A percentile compares a stretch with the other conserved stretches of the same genome.
phyloP scores from a whole-genome alignment of 2,888 invertebrate species.

The Poecilobothrus nobilitatus region DNA sequence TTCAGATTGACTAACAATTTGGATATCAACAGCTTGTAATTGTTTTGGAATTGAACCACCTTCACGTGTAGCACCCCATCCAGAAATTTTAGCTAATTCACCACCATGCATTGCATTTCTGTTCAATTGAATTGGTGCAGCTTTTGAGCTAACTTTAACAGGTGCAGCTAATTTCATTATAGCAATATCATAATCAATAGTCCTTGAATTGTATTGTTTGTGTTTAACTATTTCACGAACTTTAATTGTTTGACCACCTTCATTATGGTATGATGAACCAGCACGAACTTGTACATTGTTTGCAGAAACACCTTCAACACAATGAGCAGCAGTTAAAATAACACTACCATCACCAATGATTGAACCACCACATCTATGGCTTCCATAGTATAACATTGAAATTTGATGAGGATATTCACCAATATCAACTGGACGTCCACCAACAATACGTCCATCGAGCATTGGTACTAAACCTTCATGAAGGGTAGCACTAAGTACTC shows the following conservation, averaged over 20 bases:
- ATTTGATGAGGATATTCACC: slow-evolving; percentile 21
- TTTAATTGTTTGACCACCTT: slow-evolving; percentile 13
- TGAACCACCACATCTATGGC: slow-evolving; percentile 47
- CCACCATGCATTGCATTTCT: slow-evolving; percentile 19
- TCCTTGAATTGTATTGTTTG: slow-evolving; percentile 39
- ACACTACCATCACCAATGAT: slow-evolving; percentile 43
- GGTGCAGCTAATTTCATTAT: slow-evolving; percentile 44
- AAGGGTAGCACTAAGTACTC: background rate
- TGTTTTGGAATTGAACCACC: slow-evolving; percentile 26
- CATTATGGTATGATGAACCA: slow-evolving; percentile 43
- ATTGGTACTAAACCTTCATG: slow-evolving; percentile 17
- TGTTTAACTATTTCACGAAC: slow-evolving; percentile 31
- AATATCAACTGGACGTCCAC: slow-evolving; percentile 21
- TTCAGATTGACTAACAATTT: slow-evolving; percentile 39
- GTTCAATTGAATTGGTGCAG: slow-evolving; percentile 37
- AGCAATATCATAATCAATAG: slow-evolving; percentile 48
- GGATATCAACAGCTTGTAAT: slow-evolving; percentile 44
- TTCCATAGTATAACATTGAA: slow-evolving; percentile 28
- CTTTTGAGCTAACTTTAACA: slow-evolving; percentile 38
- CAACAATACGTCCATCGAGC: slow-evolving; percentile 23
- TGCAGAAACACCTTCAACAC: slow-evolving; percentile 34
- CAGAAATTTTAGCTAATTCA: slow-evolving; percentile 13
- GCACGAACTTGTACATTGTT: slow-evolving; percentile 26
- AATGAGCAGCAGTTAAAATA: slow-evolving; percentile 51
- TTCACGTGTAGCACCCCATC: slow-evolving; percentile 24